These are phyloP conservation scores for Cerceris ruficornis DNA, from an alignment of 2,888 invertebrate species.

Conservation along the genomic window DNA sequence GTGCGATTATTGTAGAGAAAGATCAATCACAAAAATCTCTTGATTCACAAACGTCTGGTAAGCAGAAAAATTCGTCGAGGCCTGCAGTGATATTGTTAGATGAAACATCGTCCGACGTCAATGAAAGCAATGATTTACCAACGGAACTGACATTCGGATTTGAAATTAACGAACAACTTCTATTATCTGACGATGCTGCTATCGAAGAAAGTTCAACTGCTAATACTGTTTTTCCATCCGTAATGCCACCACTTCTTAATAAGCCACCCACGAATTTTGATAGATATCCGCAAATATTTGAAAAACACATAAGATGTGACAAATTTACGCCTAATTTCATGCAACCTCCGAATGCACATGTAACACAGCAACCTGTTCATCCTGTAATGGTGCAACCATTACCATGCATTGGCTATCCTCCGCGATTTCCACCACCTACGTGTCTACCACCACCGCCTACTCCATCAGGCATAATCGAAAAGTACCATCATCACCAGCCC, in stretches of 20 bases:
- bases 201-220: constrained; percentile 62
- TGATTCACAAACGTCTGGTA: constrained; percentile 52
- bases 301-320: constrained; percentile 67
- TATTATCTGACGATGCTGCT: constrained; percentile 81
- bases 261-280: constrained; percentile 72
- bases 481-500: constrained; percentile 72
- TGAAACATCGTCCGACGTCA: constrained; percentile 77
- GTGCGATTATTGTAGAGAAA: constrained; percentile 47
- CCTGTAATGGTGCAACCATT: constrained; percentile 73
- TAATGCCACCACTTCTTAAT: constrained; percentile 60
- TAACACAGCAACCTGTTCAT: constrained; percentile 66
- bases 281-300: constrained; percentile 70
- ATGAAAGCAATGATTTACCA: constrained; percentile 77
- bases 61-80: constrained; percentile 74
- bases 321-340: constrained; percentile 64
- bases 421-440: constrained; percentile 70
- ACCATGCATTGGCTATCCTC: constrained; percentile 71
- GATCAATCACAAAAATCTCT: constrained; percentile 57
- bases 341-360: constrained; percentile 55
- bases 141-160: constrained; percentile 91
- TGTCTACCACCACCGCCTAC: constrained; percentile 66
- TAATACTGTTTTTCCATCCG: constrained; percentile 62
- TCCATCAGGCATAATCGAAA: constrained; percentile 71
- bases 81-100: constrained; percentile 90
- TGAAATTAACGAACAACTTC: constrained; percentile 89